phyloP scores from a whole-genome alignment of 2,797 vertebrate genomes.

The Diplodus sargus region DNA sequence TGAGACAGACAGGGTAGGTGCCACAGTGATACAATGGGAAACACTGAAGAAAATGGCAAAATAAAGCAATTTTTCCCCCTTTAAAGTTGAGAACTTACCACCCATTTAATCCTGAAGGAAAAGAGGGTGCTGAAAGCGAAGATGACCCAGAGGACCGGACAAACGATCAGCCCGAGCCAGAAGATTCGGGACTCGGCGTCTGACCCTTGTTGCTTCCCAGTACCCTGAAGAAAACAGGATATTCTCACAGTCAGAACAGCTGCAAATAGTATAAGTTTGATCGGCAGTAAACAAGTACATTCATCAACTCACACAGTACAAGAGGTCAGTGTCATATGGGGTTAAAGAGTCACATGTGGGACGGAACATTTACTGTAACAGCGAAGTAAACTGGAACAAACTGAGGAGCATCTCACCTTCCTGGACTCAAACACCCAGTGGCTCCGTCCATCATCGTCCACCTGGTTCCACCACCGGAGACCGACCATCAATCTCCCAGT shows the following conservation, averaged over 20 bases:
- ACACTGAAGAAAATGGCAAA: background rate
- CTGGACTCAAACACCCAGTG: constrained; percentile 96
- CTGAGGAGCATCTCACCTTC: constrained; percentile 82
- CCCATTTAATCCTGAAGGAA: constrained; percentile 94
- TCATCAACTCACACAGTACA: background rate
- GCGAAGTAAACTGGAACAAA: background rate
- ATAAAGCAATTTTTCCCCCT: background rate
- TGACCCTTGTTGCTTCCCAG: constrained; percentile 62
- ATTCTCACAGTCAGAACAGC: constrained; percentile 56
- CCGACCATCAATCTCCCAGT: constrained; percentile 95
- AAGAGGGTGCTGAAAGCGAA: constrained; percentile 93
- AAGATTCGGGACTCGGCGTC: constrained; percentile 94
- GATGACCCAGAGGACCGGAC: constrained; percentile 92
- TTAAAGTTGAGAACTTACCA: constrained; percentile 86
- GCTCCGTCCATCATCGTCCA: constrained; percentile 95
- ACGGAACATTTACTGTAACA: background rate
- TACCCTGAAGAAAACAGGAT: constrained; percentile 77
- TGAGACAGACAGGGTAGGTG: background rate
- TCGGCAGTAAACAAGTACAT: constrained; percentile 17
- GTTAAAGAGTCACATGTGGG: background rate
- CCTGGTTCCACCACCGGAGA: constrained; percentile 97
- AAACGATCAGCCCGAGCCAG: constrained; percentile 93
- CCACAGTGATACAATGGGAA: background rate
- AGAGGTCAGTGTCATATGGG: constrained; percentile 24
- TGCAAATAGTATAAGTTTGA: constrained; percentile 4